These are phyloP conservation scores for Cyclophora punctaria DNA, from an alignment of 2,888 invertebrate species.

Conservation along the genomic window DNA sequence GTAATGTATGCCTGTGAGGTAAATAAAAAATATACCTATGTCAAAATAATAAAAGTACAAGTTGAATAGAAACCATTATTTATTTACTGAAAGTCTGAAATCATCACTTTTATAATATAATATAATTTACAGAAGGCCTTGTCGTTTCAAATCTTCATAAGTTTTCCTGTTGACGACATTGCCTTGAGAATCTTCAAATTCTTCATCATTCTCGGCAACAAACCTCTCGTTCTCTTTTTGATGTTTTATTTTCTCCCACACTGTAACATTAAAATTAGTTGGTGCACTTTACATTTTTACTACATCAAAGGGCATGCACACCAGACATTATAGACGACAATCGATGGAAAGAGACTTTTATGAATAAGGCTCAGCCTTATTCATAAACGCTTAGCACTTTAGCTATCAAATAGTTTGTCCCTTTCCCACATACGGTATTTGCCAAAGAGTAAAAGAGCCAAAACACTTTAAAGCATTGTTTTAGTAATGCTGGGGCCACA, in stretches of 20 bases:
- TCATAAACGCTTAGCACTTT: not conserved
- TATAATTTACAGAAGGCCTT: constrained; percentile 88
- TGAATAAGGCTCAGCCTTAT: not conserved
- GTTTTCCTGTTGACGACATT: constrained; percentile 99
- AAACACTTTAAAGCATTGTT: too few relatives aligned
- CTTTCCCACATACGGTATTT: too few relatives aligned
- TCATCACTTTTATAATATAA: not conserved
- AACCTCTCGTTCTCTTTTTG: constrained; percentile 97
- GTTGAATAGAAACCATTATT: not conserved
- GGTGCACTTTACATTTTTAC: too few relatives aligned
- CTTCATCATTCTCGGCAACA: constrained; percentile 98
- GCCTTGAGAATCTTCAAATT: constrained; percentile 98
- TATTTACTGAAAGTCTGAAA: not conserved
- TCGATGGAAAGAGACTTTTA: too few relatives aligned
- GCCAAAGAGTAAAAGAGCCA: too few relatives aligned
- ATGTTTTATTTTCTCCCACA: constrained; percentile 98
- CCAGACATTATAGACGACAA: too few relatives aligned
- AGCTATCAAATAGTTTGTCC: too few relatives aligned
- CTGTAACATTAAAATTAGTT: constrained; percentile 44
- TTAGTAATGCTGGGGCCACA: too few relatives aligned
- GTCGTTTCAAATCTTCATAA: constrained; percentile 97
- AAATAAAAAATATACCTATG: not conserved
- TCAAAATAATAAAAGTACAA: not conserved
- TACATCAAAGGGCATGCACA: too few relatives aligned
- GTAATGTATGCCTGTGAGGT: too few relatives aligned